Conservation (phyloP, 2,797 vertebrate species). For the Bucorvus abyssinicus region DNA sequence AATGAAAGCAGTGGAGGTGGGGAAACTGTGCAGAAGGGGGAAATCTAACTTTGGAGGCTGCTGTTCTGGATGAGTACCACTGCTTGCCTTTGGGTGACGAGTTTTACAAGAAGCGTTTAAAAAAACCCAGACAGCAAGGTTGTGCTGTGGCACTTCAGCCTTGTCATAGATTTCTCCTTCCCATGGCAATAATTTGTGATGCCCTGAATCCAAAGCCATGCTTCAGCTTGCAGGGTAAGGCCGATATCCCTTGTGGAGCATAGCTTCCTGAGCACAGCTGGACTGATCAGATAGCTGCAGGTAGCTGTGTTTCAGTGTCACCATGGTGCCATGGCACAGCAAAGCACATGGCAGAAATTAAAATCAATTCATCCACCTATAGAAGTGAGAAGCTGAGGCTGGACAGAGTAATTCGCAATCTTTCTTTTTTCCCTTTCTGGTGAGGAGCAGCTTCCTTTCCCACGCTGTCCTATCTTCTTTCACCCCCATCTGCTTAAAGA, state of each 20-base stretch:
- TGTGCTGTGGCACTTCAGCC: background rate
- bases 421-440: background rate
- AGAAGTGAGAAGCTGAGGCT: background rate
- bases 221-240: background rate
- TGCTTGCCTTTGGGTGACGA: background rate
- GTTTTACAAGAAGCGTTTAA: background rate
- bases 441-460: background rate
- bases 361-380: background rate
- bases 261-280: background rate
- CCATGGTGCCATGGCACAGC: background rate
- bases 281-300: background rate
- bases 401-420: background rate
- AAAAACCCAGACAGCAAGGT: no score
- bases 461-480: background rate
- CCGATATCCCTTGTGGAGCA: accelerated
- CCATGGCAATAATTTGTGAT: background rate
- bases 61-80: background rate
- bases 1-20: accelerated
- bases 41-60: background rate
- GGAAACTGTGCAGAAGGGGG: background rate
- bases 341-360: background rate
- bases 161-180: background rate
- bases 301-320: background rate
- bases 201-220: background rate
- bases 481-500: background rate